Conservation (phyloP, 1,140 invertebrate genomes). For the Sogatella furcifera region DNA sequence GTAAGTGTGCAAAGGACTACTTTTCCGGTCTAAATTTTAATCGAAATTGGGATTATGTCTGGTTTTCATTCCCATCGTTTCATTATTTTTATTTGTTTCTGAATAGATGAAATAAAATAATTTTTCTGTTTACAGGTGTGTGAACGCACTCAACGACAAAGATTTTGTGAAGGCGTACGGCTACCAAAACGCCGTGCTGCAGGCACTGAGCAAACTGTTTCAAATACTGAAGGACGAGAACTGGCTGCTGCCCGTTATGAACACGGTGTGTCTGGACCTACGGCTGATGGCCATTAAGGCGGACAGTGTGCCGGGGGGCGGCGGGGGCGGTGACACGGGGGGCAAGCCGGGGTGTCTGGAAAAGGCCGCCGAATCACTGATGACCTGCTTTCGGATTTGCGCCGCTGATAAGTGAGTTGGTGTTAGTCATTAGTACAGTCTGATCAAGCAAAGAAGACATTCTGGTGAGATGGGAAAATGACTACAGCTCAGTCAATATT, state of each 20-base stretch:
- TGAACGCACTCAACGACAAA: slow-evolving; percentile 48
- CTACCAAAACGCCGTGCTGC: slow-evolving; percentile 65
- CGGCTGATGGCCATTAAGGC: slow-evolving; percentile 70
- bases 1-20: no score
- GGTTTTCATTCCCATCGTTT: no score
- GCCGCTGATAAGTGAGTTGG: slow-evolving; percentile 82
- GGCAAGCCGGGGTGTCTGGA: slow-evolving; percentile 66
- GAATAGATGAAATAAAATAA: no score
- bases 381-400: slow-evolving; percentile 91
- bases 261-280: slow-evolving; percentile 78
- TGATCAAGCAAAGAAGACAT: no score
- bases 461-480: no score
- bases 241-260: slow-evolving; percentile 88
- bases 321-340: slow-evolving; percentile 28
- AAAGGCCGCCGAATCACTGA: slow-evolving; percentile 87
- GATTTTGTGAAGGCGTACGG: slow-evolving; percentile 67
- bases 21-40: no score
- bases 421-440: no score
- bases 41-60: no score
- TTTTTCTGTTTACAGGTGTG: slow-evolving; percentile 48
- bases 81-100: no score
- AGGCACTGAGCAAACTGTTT: slow-evolving; percentile 70
- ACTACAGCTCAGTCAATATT: no score
- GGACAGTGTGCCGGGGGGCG: slow-evolving; percentile 43
- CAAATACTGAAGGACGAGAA: slow-evolving; percentile 90